These are phyloP conservation scores for Lucinisca nassula DNA, from an alignment of 2,888 invertebrate species.

Conservation along the genomic window DNA sequence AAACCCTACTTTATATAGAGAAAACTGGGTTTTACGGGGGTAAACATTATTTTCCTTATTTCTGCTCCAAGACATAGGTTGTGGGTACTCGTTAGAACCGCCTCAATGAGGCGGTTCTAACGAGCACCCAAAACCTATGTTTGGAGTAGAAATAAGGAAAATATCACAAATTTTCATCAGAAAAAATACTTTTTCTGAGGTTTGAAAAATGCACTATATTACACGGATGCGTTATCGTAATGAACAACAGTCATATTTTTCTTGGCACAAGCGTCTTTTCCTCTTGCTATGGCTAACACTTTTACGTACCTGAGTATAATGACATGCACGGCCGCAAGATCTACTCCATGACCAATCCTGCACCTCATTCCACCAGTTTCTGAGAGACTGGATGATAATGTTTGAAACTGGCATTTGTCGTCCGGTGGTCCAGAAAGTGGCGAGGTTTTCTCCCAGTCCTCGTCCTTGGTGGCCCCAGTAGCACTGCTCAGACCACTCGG, in stretches of 20 bases:
- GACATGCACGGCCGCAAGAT: conserved; percentile 64
- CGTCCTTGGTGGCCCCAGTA: conserved; percentile 51
- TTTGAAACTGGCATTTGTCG: conserved; percentile 17
- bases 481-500: conserved; percentile 60
- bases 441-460: conserved; percentile 61
- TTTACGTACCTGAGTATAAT: conserved; percentile 64
- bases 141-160: background rate
- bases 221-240: background rate
- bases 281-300: background rate
- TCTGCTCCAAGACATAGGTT: too few species aligned
- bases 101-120: background rate
- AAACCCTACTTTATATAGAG: too few species aligned
- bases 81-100: background rate
- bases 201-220: too few species aligned
- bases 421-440: conserved; percentile 37
- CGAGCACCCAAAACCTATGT: background rate
- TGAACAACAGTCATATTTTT: background rate
- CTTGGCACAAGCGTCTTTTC: background rate
- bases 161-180: too few species aligned
- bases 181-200: too few species aligned
- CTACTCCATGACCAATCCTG: conserved; percentile 55
- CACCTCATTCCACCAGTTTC: conserved; percentile 59
- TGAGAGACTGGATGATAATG: conserved; percentile 39
- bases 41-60: too few species aligned
- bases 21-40: too few species aligned